These are phyloP conservation scores for Sanderia malayensis DNA, from an alignment of 30 jellyfish, hydroid and myxozoan species.

Conservation along the genomic window DNA sequence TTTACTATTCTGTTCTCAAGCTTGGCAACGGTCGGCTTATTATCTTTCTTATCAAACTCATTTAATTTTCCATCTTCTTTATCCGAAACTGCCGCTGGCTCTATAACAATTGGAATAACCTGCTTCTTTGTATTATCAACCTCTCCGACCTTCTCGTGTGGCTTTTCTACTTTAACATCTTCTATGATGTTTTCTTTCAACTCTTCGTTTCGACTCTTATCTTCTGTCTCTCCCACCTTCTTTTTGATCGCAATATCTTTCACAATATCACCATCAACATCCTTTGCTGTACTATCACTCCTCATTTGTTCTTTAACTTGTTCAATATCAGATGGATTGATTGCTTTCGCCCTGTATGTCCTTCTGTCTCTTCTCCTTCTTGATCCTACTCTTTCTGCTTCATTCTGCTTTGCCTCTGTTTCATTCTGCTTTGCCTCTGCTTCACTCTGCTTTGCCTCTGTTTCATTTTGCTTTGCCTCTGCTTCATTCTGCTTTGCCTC, in stretches of 20 bases:
- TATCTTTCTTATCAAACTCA: background rate
- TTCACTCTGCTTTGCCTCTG: too few relatives aligned
- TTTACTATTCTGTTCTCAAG: background rate
- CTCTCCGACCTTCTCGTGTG: background rate
- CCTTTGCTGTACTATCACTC: slow-evolving; percentile 19
- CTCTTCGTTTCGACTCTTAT: background rate
- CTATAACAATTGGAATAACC: background rate
- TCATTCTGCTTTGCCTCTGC: too few relatives aligned
- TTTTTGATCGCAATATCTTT: background rate
- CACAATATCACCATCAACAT: background rate
- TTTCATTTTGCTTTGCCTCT: too few relatives aligned
- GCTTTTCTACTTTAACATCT: background rate
- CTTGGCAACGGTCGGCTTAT: background rate
- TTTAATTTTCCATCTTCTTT: background rate
- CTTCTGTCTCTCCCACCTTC: background rate
- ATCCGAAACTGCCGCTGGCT: background rate
- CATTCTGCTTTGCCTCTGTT: slow-evolving; percentile 16
- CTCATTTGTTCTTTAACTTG: slow-evolving; percentile 59
- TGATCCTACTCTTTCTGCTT: slow-evolving; percentile 42
- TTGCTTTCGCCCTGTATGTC: slow-evolving; percentile 52
- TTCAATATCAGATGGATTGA: slow-evolving; percentile 44
- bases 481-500: too few relatives aligned
- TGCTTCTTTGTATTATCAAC: background rate
- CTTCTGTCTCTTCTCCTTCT: slow-evolving; percentile 59
- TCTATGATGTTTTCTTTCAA: background rate